Percentiles rank a stretch among this genome's conserved stretches.
Evolutionary conservation across 2,113 vertebrate species (phyloP).

Genomic region (Patagioenas fasciata): DNA sequence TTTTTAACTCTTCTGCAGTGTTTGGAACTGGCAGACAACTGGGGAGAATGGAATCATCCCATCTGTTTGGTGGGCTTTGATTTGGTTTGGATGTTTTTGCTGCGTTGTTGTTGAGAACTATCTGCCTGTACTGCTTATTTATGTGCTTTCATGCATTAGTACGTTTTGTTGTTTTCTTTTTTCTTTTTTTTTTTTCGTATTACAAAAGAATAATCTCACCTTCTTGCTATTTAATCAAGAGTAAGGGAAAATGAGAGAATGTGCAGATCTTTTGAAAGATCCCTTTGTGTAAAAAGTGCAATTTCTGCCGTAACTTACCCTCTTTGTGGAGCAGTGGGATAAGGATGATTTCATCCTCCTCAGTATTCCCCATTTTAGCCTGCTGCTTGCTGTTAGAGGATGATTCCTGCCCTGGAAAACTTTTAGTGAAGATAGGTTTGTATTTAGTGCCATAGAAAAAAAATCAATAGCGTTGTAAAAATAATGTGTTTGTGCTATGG

Average conservation of each 20-base stretch:
- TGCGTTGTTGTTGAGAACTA: fast-evolving
- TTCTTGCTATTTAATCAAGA: not conserved
- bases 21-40: not conserved
- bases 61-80: not conserved
- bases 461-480: not conserved
- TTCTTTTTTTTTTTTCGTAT: too few species aligned
- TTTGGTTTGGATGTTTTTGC: not conserved
- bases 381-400: not conserved
- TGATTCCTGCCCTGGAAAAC: not conserved
- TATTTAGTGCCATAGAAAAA: not conserved
- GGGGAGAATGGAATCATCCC: not conserved
- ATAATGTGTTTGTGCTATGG: fast-evolving
- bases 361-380: not conserved
- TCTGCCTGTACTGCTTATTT: not conserved
- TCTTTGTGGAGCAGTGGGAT: not conserved
- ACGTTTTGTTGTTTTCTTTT: too few species aligned
- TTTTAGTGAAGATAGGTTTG: not conserved
- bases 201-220: too few species aligned
- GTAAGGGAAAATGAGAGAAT: not conserved
- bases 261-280: not conserved
- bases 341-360: not conserved
- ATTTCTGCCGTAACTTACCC: not conserved
- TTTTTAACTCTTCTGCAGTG: not conserved
- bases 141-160: not conserved
- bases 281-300: not conserved